These are phyloP conservation scores for Euwallacea similis DNA, from an alignment of 1,140 invertebrate species.

Conservation along the genomic window DNA sequence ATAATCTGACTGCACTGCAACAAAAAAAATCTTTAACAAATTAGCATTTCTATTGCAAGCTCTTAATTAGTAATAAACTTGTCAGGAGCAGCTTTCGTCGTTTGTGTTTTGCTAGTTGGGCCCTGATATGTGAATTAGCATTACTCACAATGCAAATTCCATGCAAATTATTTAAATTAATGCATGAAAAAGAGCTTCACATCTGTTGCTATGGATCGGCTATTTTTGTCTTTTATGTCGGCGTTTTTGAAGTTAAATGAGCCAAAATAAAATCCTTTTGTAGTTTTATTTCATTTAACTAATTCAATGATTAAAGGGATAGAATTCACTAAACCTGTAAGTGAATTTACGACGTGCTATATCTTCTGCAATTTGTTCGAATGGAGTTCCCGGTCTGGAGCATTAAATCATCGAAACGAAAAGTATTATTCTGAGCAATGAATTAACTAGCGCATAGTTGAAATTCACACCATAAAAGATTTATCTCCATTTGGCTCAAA, in stretches of 20 bases:
- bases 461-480: neutral
- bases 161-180: constrained; percentile 21
- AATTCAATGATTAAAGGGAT: too few relatives aligned
- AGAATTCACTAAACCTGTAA: too few relatives aligned
- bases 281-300: too few relatives aligned
- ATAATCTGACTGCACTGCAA: neutral
- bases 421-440: too few relatives aligned
- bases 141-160: constrained; percentile 18
- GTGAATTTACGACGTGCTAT: too few relatives aligned
- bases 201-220: constrained; percentile 6
- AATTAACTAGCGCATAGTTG: too few relatives aligned
- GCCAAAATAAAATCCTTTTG: neutral
- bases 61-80: constrained; percentile 28
- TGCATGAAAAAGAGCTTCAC: constrained; percentile 13
- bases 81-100: constrained; percentile 16
- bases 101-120: constrained; percentile 6
- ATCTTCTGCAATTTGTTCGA: too few relatives aligned
- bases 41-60: constrained; percentile 9
- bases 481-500: neutral
- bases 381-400: too few relatives aligned
- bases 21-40: neutral
- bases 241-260: neutral
- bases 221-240: neutral
- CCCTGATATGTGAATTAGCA: constrained; percentile 22
- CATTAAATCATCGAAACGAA: too few relatives aligned